These are phyloP conservation scores for Melitaea cinxia DNA, from an alignment of 1,140 invertebrate genomes.

Conservation along the genomic window DNA sequence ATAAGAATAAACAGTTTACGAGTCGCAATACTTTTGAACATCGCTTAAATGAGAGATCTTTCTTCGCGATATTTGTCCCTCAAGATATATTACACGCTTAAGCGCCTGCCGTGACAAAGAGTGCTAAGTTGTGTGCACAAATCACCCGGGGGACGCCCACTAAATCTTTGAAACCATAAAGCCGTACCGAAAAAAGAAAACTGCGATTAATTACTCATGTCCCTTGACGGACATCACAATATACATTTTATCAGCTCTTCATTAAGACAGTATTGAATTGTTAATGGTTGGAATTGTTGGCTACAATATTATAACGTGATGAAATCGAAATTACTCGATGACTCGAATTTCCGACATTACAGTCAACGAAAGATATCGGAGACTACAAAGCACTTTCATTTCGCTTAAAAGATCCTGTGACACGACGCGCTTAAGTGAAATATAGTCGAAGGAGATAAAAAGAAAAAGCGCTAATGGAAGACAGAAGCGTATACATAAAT, in stretches of 20 bases:
- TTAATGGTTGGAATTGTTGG: slow-evolving; percentile 70
- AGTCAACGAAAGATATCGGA: slow-evolving; percentile 51
- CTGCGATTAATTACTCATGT: slow-evolving; percentile 65
- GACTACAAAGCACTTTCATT: slow-evolving; percentile 50
- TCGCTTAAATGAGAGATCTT: slow-evolving; percentile 61
- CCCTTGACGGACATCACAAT: slow-evolving; percentile 68
- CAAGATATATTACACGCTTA: slow-evolving; percentile 71
- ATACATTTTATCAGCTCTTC: slow-evolving; percentile 77
- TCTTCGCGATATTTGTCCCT: slow-evolving; percentile 65
- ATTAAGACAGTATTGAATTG: slow-evolving; percentile 76
- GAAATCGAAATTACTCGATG: slow-evolving; percentile 67
- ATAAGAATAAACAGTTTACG: slow-evolving; percentile 39
- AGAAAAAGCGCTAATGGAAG: slow-evolving; percentile 64
- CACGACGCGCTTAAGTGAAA: slow-evolving; percentile 49
- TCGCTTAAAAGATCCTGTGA: slow-evolving; percentile 43
- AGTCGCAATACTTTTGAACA: slow-evolving; percentile 49
- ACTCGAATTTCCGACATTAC: slow-evolving; percentile 55
- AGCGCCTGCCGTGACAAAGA: slow-evolving; percentile 63
- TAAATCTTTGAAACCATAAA: slow-evolving; percentile 71
- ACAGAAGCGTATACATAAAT: slow-evolving; percentile 76
- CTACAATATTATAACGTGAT: slow-evolving; percentile 65
- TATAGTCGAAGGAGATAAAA: slow-evolving; percentile 56
- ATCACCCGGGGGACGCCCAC: slow-evolving; percentile 59
- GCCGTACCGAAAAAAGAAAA: slow-evolving; percentile 58
- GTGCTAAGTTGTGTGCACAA: slow-evolving; percentile 59